These are phyloP conservation scores for Pterocles orientalis DNA, from an alignment of 2,113 vertebrate species.

Conservation along the genomic window DNA sequence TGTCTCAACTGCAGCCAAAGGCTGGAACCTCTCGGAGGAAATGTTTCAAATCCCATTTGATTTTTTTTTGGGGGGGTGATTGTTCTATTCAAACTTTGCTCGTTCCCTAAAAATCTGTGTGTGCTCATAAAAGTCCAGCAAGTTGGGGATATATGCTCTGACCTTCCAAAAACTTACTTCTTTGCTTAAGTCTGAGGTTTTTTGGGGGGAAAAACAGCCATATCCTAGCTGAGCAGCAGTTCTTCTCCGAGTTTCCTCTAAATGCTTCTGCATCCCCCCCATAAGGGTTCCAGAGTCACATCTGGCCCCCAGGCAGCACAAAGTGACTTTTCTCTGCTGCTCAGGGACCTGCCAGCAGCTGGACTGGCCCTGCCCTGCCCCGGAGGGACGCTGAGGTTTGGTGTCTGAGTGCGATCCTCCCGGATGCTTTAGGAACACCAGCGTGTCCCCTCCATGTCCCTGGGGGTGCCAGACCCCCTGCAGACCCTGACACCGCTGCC, in stretches of 20 bases:
- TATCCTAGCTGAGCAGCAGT: background rate
- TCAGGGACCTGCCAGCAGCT: background rate
- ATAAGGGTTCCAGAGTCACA: background rate
- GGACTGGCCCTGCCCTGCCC: background rate
- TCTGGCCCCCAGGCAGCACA: background rate
- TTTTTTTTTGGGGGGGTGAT: background rate
- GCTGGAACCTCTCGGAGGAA: background rate
- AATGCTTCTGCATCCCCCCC: background rate
- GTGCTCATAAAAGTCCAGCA: background rate
- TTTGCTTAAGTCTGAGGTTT: background rate
- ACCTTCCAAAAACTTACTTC: background rate
- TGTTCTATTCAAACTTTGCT: background rate
- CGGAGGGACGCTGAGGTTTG: background rate
- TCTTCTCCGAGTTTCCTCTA: background rate
- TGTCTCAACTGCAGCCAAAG: background rate
- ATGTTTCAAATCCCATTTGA: background rate
- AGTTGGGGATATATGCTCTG: background rate
- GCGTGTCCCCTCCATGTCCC: background rate
- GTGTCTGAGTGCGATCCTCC: background rate
- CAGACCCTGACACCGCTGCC: background rate
- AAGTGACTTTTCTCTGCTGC: background rate
- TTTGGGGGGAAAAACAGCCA: background rate
- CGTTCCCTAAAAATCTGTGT: accelerated
- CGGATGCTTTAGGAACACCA: background rate
- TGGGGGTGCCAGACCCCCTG: background rate